Evolutionary conservation across 2,797 vertebrate species (phyloP).

Genomic region (Tolypeutes matacus): DNA sequence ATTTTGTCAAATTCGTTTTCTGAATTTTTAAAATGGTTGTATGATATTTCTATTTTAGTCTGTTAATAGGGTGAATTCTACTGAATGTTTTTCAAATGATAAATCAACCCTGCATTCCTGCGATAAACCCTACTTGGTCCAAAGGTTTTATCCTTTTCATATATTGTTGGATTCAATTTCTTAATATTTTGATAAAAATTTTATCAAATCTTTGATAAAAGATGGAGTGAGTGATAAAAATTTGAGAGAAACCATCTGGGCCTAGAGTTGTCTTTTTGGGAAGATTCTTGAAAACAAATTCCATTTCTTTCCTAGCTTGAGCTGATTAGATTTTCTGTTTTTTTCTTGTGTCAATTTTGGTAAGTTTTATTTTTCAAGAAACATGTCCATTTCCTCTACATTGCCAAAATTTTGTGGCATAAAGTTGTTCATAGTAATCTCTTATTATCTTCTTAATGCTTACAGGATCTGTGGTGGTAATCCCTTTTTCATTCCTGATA

Average conservation of each 20-base stretch:
- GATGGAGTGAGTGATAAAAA: neutral
- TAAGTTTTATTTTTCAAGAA: neutral
- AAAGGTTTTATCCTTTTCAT: neutral
- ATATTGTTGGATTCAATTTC: neutral
- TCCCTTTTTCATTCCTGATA: no score
- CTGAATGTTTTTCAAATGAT: neutral
- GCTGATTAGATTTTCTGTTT: neutral
- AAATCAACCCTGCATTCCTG: neutral
- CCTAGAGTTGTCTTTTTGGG: neutral
- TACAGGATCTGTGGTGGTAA: no score
- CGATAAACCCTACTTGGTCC: neutral
- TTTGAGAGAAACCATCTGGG: neutral
- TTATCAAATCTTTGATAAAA: neutral
- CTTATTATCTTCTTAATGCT: fast-evolving
- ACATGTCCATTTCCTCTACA: neutral
- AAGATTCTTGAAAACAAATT: neutral
- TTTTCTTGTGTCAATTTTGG: neutral
- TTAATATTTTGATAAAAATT: neutral
- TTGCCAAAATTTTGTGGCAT: neutral
- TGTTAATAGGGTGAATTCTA: neutral
- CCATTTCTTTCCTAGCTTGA: neutral
- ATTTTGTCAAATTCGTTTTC: neutral
- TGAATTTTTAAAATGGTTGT: neutral
- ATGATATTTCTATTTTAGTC: neutral
- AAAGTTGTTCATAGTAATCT: neutral